Base-by-base conservation (phyloP, 2,888 invertebrate species). In the Thecophora atra region DNA sequence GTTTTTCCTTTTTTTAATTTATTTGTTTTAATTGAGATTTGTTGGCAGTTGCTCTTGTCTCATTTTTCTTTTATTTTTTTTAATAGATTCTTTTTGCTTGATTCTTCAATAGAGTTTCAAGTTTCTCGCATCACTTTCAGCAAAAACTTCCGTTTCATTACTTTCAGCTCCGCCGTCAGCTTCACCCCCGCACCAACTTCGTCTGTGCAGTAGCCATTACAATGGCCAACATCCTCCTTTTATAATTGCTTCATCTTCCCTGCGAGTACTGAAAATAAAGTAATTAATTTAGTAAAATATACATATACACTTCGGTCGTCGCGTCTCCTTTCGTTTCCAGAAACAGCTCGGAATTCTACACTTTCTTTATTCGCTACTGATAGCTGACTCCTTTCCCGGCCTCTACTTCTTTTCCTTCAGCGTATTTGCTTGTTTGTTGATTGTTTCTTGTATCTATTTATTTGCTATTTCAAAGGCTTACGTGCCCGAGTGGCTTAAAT, bases 261-360 rank as follows among this genome's bases (percentile, higher is more conserved):
- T 47, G 44, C 47, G 13, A n/a, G 15, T 21, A 17, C 15, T 42
- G 58, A 70, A 78, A 78, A 78, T 77, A 75, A 77, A 76, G 75
- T 78, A 77, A 78, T 78, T 78, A 78, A 77, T 78, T 78, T 77
- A 73, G 73, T 75, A 74, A 76, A 78, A 74, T 69, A 21, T 63
- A 56, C 6, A 51, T 44, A 62, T 42, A 62, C 44, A 71, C 64
- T 30, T 8, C 30, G 37, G 54, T 44, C 47, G 44, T 17, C 47
- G 64, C 64, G 30, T 30, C 30, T 30, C 4, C 8, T 64, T 44
- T 17, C 47, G 6, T 47, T 47, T n/a, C n/a, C n/a, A n/a, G n/a
- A n/a, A n/a, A n/a, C 47, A 11, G 13, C 13, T 17, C 15, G 13
- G 30, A 6, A 4, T 8, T 47, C 24, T 21, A 4, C 24, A 6